phyloP scores from a whole-genome alignment of 2,797 vertebrate genomes.

The Cossypha polioptera region DNA sequence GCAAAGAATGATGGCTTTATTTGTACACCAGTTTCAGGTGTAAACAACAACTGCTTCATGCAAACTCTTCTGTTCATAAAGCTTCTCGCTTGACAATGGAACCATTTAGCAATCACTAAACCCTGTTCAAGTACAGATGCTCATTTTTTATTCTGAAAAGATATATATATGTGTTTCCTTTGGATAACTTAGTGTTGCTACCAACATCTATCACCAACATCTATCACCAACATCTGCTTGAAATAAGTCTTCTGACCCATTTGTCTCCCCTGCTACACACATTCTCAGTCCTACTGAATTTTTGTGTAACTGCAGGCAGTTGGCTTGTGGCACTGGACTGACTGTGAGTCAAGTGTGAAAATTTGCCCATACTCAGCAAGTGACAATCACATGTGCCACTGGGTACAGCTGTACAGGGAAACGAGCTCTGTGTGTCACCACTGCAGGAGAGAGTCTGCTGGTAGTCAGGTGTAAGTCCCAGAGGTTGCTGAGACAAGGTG shows the following conservation, averaged over 20 bases:
- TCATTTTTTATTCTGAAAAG: background rate
- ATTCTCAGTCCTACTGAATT: background rate
- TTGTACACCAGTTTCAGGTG: conserved; percentile 8
- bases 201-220: background rate
- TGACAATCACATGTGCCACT: background rate
- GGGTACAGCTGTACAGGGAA: background rate
- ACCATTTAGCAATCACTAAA: background rate
- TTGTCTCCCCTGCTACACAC: background rate
- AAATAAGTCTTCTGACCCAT: background rate
- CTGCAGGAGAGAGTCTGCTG: background rate
- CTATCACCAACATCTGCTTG: background rate
- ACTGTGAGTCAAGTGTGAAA: background rate
- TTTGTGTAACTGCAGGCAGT: accelerated
- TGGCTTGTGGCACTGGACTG: background rate
- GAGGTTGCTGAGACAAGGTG: background rate
- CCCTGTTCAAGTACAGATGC: background rate
- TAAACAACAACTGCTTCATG: conserved; percentile 23
- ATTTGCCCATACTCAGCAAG: background rate
- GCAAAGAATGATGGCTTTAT: conserved; percentile 11
- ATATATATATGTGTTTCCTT: background rate
- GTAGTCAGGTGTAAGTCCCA: background rate
- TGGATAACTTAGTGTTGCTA: background rate
- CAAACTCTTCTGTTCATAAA: conserved; percentile 15
- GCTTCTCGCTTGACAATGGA: background rate
- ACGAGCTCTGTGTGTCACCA: accelerated